phyloP scores from a whole-genome alignment of 1,140 invertebrate genomes.

The Oncopodura yosiiana region DNA sequence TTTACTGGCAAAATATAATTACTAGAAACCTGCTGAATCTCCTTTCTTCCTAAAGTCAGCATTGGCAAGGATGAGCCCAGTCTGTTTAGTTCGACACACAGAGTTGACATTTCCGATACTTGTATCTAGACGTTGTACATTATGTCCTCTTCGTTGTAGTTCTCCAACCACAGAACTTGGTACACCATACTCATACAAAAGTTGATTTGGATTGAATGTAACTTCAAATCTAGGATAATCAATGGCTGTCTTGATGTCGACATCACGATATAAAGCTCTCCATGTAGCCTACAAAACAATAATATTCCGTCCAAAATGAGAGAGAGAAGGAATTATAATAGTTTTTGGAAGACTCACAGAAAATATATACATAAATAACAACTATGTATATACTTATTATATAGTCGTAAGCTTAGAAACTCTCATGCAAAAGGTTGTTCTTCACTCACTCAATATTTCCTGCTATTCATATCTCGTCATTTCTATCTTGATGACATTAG shows the following conservation, averaged over 20 bases:
- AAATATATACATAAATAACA: neutral
- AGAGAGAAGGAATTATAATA: neutral
- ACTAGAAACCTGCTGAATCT: constrained; percentile 35
- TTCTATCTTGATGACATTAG: too few species aligned
- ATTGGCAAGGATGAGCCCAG: constrained; percentile 39
- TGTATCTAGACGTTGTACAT: neutral
- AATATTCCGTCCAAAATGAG: too few species aligned
- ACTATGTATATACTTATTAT: too few species aligned
- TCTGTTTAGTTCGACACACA: constrained; percentile 43
- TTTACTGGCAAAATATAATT: too few species aligned
- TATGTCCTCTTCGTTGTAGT: constrained; percentile 28
- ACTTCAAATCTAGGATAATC: constrained; percentile 29
- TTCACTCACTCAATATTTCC: too few species aligned
- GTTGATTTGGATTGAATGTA: constrained; percentile 9
- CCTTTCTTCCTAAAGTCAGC: constrained; percentile 36
- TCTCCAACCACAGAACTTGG: constrained; percentile 23
- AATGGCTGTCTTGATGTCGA: constrained; percentile 33
- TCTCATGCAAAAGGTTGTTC: too few species aligned
- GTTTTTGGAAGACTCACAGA: neutral
- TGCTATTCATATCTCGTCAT: too few species aligned
- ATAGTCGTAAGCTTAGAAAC: too few species aligned
- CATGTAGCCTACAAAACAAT: constrained; percentile 24
- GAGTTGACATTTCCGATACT: constrained; percentile 37
- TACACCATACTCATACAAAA: constrained; percentile 33
- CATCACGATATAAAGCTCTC: constrained; percentile 29